Percentiles rank a stretch among this genome's conserved stretches.
Evolutionary conservation across 2,797 vertebrate genomes (phyloP).

Genomic region (Ispidina lecontei): DNA sequence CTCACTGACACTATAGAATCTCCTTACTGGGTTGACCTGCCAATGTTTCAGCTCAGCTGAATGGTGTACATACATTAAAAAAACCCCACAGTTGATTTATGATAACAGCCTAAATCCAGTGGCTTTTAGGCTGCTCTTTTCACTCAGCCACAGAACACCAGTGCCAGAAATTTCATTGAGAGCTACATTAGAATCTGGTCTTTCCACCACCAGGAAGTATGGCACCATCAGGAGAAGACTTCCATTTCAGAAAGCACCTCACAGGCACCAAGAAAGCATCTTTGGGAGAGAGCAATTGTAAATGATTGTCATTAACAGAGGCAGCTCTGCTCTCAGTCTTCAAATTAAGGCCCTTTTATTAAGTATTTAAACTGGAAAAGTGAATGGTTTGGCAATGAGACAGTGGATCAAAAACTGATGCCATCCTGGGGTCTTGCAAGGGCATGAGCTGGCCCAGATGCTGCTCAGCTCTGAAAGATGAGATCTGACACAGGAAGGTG

Average conservation of each 20-base stretch:
- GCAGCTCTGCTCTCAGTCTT: conserved; percentile 29
- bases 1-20: conserved; percentile 46
- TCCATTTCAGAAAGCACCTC: conserved; percentile 14
- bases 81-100: conserved; percentile 8
- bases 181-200: conserved; percentile 34
- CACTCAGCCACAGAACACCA: background rate
- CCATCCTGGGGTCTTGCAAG: background rate
- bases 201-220: background rate
- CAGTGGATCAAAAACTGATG: background rate
- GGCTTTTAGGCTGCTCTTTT: conserved; percentile 36
- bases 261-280: background rate
- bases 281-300: conserved; percentile 46
- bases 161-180: conserved; percentile 3
- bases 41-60: conserved; percentile 50
- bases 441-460: background rate
- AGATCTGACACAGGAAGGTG: background rate
- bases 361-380: conserved; percentile 20
- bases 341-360: conserved; percentile 18
- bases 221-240: background rate
- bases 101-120: background rate
- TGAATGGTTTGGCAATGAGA: background rate
- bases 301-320: conserved; percentile 3
- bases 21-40: conserved; percentile 44
- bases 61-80: conserved; percentile 26
- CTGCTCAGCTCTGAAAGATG: background rate